phyloP scores from a whole-genome alignment of 2,797 vertebrate species.

The Choloepus didactylus region DNA sequence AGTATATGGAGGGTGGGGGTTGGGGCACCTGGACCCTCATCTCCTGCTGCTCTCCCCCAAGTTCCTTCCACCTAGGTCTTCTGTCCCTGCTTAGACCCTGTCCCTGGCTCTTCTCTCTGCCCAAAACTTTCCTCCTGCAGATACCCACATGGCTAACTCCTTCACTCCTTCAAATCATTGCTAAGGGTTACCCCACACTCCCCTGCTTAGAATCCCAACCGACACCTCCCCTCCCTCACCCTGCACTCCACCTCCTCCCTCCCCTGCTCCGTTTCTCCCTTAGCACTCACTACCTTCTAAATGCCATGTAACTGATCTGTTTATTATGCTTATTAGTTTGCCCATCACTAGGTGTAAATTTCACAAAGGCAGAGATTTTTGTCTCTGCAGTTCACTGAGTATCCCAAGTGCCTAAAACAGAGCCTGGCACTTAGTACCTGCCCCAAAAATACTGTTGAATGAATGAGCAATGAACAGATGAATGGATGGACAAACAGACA shows the following conservation, averaged over 20 bases:
- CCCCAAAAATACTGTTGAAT: background rate
- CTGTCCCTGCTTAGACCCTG: background rate
- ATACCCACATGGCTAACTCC: background rate
- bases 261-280: background rate
- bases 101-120: too few relatives aligned
- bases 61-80: background rate
- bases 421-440: background rate
- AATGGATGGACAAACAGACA: background rate
- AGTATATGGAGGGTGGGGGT: background rate
- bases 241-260: background rate
- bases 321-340: accelerated
- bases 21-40: too few relatives aligned
- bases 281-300: background rate
- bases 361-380: background rate
- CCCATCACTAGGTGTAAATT: background rate
- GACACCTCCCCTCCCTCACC: background rate
- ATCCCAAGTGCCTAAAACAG: background rate
- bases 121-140: background rate
- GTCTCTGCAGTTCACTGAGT: background rate
- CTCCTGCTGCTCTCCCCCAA: background rate
- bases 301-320: accelerated
- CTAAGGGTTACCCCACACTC: background rate
- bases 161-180: background rate
- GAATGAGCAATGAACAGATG: background rate
- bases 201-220: background rate